phyloP scores from a whole-genome alignment of 2,888 invertebrate genomes.

The Gortyna flavago region DNA sequence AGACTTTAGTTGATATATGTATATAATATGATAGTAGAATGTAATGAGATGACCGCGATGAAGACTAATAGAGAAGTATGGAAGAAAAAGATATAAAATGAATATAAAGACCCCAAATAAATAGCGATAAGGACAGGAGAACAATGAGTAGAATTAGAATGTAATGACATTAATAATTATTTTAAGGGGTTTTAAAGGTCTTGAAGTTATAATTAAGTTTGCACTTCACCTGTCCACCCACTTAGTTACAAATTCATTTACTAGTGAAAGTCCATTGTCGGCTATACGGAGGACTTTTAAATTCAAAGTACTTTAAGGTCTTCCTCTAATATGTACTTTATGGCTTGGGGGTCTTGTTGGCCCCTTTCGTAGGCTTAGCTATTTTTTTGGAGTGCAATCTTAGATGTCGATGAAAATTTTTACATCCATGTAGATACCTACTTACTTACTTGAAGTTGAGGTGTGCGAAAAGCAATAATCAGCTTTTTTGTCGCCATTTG shows the following conservation, averaged over 20 bases:
- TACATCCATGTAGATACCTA: not conserved
- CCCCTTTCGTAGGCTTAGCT: not conserved
- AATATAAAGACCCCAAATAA: no score
- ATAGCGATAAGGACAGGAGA: not conserved
- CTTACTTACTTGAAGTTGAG: not conserved
- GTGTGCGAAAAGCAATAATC: constrained; percentile 14
- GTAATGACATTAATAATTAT: not conserved
- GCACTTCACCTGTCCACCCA: not conserved
- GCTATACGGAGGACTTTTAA: not conserved
- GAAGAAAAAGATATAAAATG: no score
- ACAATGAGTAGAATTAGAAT: not conserved
- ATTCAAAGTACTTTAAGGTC: not conserved
- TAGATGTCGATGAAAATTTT: not conserved
- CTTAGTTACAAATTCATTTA: constrained; percentile 4
- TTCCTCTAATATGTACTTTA: not conserved
- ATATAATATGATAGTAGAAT: not conserved
- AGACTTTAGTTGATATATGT: not conserved
- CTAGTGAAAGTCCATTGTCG: not conserved
- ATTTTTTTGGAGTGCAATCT: not conserved
- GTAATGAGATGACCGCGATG: not conserved
- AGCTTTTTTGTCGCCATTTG: constrained; percentile 10
- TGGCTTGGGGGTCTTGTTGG: not conserved
- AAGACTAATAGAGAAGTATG: no score
- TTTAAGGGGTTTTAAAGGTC: not conserved
- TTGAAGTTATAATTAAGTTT: not conserved